These are phyloP conservation scores for Melieria picta DNA, from an alignment of 2,888 invertebrate species.

Conservation along the genomic window DNA sequence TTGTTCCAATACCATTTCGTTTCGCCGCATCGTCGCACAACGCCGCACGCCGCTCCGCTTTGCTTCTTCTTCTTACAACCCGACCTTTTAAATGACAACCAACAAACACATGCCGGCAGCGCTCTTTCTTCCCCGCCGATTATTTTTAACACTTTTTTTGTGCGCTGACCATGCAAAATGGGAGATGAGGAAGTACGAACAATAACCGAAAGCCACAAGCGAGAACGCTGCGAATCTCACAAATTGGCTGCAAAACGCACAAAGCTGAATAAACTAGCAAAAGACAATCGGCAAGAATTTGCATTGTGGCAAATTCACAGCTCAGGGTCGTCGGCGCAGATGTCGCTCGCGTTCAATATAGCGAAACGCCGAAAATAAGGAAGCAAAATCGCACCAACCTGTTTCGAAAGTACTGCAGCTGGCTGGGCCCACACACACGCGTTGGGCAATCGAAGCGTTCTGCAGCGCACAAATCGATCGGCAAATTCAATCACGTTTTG, in stretches of 20 bases:
- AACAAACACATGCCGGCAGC: slow-evolving; percentile 42
- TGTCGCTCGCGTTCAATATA: no score
- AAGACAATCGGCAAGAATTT: no score
- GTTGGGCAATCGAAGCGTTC: slow-evolving; percentile 11
- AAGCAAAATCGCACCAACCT: slow-evolving; percentile 49
- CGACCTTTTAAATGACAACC: background rate
- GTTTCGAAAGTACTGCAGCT: slow-evolving; percentile 44
- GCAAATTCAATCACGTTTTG: slow-evolving; percentile 46
- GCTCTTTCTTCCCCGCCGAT: slow-evolving; percentile 20
- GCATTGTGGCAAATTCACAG: no score
- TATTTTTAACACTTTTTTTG: background rate
- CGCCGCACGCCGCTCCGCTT: slow-evolving; percentile 1
- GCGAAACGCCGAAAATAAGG: no score
- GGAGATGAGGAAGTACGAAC: background rate
- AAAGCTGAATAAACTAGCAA: background rate
- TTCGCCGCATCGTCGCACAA: background rate
- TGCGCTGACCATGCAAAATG: slow-evolving; percentile 4
- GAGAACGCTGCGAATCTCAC: background rate
- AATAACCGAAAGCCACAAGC: background rate
- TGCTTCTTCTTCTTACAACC: background rate
- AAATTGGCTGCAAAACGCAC: background rate
- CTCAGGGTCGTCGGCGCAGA: no score
- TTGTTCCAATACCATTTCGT: slow-evolving; percentile 52
- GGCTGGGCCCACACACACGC: slow-evolving; percentile 28
- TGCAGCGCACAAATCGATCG: slow-evolving; percentile 56